Conservation (phyloP, 2,888 invertebrate genomes). For the Ptychoptera albimana region DNA sequence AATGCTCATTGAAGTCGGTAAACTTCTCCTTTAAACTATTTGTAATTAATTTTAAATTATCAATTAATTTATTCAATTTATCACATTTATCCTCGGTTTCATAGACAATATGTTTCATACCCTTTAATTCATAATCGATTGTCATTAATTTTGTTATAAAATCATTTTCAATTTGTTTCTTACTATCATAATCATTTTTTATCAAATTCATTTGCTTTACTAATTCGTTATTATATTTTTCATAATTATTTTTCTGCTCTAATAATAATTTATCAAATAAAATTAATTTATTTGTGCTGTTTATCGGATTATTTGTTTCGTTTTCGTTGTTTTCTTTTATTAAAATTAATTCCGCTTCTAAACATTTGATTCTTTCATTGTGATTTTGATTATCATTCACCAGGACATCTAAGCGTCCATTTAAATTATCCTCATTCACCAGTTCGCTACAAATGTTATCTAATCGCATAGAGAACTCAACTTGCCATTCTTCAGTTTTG, state of each 20-base stretch:
- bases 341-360: background rate
- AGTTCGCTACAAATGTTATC: conserved; percentile 7
- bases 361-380: background rate
- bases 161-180: too few species aligned
- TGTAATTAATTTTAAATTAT: conserved; percentile 25
- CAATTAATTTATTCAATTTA: conserved; percentile 30
- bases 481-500: conserved; percentile 7
- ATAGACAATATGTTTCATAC: conserved; percentile 33
- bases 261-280: too few species aligned
- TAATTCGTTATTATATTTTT: too few species aligned
- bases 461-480: conserved; percentile 3
- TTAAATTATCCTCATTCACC: conserved; percentile 7
- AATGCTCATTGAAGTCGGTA: conserved; percentile 30
- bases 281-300: too few species aligned
- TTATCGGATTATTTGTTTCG: too few species aligned
- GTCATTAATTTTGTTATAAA: conserved; percentile 27
- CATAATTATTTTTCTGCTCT: too few species aligned
- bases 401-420: conserved; percentile 4
- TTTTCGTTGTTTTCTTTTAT: too few species aligned
- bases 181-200: too few species aligned
- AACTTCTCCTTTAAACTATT: conserved; percentile 33
- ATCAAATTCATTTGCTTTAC: too few species aligned
- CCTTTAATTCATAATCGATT: conserved; percentile 33
- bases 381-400: conserved; percentile 2
- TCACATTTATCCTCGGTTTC: conserved; percentile 37